A percentile compares a stretch with the other conserved stretches of the same genome.
phyloP scores from a whole-genome alignment of 2,113 vertebrate species.

The Oceanodroma tethys region DNA sequence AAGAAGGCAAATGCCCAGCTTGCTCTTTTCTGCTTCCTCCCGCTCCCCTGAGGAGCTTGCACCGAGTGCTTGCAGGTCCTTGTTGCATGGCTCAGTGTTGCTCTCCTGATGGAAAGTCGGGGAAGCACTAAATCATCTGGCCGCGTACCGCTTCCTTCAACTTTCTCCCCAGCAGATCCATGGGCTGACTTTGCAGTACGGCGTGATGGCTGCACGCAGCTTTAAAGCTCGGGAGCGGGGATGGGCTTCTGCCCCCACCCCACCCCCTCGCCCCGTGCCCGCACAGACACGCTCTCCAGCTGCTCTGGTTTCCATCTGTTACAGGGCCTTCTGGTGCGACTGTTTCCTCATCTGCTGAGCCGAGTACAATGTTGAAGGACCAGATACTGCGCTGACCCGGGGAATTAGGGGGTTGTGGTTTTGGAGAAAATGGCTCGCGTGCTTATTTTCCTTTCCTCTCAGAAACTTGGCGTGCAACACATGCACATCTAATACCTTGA shows the following conservation, averaged over 20 bases:
- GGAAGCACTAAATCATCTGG: not conserved
- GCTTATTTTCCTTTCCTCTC: not conserved
- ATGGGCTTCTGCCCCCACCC: conserved; percentile 19
- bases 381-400: conserved; percentile 16
- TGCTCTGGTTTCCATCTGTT: conserved; percentile 68
- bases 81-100: not conserved
- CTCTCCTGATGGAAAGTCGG: not conserved
- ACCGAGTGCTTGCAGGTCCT: not conserved
- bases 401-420: conserved; percentile 54
- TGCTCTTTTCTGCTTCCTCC: not conserved
- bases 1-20: not conserved
- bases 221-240: not conserved
- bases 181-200: not conserved
- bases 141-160: not conserved
- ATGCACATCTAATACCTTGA: not conserved
- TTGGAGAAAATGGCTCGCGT: conserved; percentile 18
- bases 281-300: conserved; percentile 50
- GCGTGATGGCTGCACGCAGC: not conserved
- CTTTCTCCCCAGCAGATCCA: not conserved
- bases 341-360: conserved; percentile 62
- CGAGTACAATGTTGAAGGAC: conserved; percentile 20
- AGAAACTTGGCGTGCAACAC: not conserved
- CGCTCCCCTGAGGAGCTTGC: not conserved
- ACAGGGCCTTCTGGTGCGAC: conserved; percentile 40
- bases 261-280: not conserved